phyloP scores from a whole-genome alignment of 2,113 vertebrate genomes.

The Sebastes fasciatus region DNA sequence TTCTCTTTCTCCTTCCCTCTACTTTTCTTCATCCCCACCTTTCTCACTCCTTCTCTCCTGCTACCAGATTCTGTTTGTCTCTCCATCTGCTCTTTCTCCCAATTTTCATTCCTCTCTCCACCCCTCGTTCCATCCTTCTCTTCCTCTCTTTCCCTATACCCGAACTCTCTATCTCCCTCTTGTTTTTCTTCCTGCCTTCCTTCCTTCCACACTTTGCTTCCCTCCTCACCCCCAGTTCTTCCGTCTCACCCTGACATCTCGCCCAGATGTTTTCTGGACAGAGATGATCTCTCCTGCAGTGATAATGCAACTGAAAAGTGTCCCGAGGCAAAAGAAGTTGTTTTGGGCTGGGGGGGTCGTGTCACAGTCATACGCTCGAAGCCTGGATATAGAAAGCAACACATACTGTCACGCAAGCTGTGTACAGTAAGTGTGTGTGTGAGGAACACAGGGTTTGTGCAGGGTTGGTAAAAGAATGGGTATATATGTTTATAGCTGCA shows the following conservation, averaged over 20 bases:
- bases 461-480: no score
- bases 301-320: no score
- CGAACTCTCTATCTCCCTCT: background rate
- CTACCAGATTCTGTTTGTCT: conserved; percentile 14
- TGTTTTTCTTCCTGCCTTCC: background rate
- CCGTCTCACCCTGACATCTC: conserved; percentile 8
- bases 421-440: no score
- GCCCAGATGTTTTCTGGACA: conserved; percentile 33
- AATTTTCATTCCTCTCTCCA: conserved; percentile 2
- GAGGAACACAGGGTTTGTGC: no score
- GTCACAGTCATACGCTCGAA: no score
- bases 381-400: no score
- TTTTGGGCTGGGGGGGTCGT: no score
- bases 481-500: no score
- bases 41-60: background rate
- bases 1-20: background rate
- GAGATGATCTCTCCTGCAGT: no score
- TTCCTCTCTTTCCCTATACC: background rate
- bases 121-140: background rate
- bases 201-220: background rate
- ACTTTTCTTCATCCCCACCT: background rate
- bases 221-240: background rate
- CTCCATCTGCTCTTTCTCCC: conserved; percentile 23
- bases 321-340: no score
- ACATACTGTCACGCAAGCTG: no score